Base-by-base conservation (phyloP, 2,113 vertebrate genomes). In the Rhodinocichla rosea region DNA sequence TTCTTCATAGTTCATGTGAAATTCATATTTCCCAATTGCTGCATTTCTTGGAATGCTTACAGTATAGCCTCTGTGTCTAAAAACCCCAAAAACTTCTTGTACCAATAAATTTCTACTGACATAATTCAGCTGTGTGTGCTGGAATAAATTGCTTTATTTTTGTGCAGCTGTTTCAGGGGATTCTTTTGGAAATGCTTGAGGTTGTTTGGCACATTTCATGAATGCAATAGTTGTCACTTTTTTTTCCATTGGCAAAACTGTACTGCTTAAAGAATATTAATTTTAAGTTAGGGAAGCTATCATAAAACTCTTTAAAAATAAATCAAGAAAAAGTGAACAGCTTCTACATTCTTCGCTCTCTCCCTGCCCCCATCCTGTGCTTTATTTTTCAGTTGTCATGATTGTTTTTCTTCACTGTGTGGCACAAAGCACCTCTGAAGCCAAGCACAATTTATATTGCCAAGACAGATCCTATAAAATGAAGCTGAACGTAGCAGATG, bases 401-500 rank as follows among this genome's bases (percentile, higher is more conserved):
- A 89, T 95, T 96, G 94, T 91, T 96, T 95, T 95, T 93, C 94
- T 93, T 94, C 89, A 60, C 77, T 92, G 62, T 79, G 60, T 87
- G 59, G 69, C 92, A 95, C 59, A 88, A 85, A 96, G 64, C 76
- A 90, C 73, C 78, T 94, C 86, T 92, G 91, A 95, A 96, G 93
- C 97, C 97, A 96, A 95, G 77, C 83, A 93, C 87, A 62, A 91
- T 97, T 97, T 96, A 82, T 97, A 87, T 81, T 96, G 95, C 95
- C 96, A 95, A 96, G 97, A 97, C 93, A 96, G 94, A 95, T 96
- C 91, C 92, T 95, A 77, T 93, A 94, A 97, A 97, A 97, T 53
- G 96, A 95, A 95, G 93, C 90, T 27, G 84, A 95, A 92, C 89
- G 69, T 93, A 94, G 94, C 94, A 97, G 97, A 94, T 89, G 26